Base-by-base conservation (phyloP, 2,797 vertebrate genomes). In the Periophthalmus magnuspinnatus region DNA sequence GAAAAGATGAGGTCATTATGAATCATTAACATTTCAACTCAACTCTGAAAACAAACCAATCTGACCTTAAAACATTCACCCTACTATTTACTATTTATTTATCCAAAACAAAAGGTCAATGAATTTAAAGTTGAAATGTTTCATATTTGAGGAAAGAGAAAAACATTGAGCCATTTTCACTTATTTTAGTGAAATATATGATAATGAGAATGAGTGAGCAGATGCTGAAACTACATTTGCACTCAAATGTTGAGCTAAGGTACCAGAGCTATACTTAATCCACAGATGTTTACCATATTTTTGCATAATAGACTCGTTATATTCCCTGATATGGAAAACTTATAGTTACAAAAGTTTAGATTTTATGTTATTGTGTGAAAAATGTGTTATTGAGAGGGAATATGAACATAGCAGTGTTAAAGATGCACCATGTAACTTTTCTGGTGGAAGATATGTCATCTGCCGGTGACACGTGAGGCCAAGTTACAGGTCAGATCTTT, bases 1-100 rank as follows among this genome's bases (percentile, higher is more conserved):
- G 10, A 63, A 19, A 36, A 47, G 22, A 41, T 50, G 17, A 65
- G 76, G 22, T 14, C 19, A 0, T 0, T 5, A 2, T 72, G 45
- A 75, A 16, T 80, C 71, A 69, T 71, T 47, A 22, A n/a, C 6
- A 50, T 45, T 10, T 54, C 8, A 54, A 47, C 45, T 14, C 13
- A 47, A 22, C n/a, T 52, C n/a, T 66, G 13, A 24, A 60, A 65
- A n/a, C 2, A 61, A 58, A 57, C 14, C 0, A 48, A 8, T 52
- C 3, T 28, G 8, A 57, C 61, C 38, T 28, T 5, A 50, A 14
- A 24, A 52, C 13, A 17, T 28, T 28, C 5, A 48, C 45, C 41
- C 5, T 14, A 14, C 41, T 45, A 14, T 45, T 45, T 16, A 45
- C 10, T 1, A 14, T 16, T 2, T 10, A 48, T 45, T 34, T 11